phyloP scores from a whole-genome alignment of 2,797 vertebrate species.

The Mus spretus region DNA sequence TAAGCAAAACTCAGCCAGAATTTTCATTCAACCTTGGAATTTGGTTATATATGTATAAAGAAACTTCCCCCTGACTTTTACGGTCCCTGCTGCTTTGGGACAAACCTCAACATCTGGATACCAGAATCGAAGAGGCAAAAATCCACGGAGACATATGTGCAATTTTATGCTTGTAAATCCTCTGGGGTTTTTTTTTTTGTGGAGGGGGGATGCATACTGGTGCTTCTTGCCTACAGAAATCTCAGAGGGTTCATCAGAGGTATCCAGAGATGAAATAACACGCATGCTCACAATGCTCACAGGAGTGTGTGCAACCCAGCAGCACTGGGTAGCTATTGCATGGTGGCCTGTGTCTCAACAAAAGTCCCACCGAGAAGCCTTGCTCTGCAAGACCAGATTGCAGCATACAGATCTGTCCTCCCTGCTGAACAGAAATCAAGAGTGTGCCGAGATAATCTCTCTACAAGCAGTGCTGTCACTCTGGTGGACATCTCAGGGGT shows the following conservation, averaged over 20 bases:
- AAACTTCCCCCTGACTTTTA: conserved; percentile 75
- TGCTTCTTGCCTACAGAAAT: conserved; percentile 60
- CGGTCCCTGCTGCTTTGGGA: conserved; percentile 83
- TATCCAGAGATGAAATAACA: not conserved
- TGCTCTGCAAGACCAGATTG: not conserved
- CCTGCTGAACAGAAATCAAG: not conserved
- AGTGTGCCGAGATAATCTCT: accelerated
- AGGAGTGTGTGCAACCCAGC: not conserved
- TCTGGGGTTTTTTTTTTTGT: conserved; percentile 73
- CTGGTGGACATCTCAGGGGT: not conserved
- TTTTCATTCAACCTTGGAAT: conserved; percentile 85
- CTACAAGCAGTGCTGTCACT: no score
- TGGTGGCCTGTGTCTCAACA: no score
- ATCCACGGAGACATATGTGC: conserved; percentile 87
- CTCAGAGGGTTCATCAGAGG: not conserved
- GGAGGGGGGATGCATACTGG: conserved; percentile 83
- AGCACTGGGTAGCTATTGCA: no score
- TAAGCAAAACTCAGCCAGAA: conserved; percentile 57
- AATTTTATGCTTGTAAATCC: conserved; percentile 87
- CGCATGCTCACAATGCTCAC: accelerated
- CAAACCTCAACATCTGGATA: conserved; percentile 91
- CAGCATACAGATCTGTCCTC: not conserved
- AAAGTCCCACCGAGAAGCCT: not conserved
- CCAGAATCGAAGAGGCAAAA: conserved; percentile 86
- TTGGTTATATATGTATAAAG: conserved; percentile 41